Evolutionary conservation across 2,888 invertebrate species (phyloP), one percentile per base, ranked within the genome.

Genomic region (Cinara cedri): DNA sequence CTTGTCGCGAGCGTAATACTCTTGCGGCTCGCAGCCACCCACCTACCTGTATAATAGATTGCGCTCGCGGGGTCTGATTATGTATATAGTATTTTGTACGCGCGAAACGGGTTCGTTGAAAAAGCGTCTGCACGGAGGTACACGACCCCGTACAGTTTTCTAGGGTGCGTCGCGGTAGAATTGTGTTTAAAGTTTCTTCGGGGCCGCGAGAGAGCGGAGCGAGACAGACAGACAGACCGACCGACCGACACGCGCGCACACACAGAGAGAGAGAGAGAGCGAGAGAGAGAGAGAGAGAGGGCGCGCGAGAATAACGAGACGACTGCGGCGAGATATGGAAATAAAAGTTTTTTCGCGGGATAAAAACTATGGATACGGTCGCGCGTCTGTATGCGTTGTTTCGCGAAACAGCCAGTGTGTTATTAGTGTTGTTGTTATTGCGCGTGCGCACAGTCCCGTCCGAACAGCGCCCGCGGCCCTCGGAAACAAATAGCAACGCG

Each of bases 301-400:
- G 55, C 0, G 1, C 10, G 24, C 4, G 51, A 16, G 34, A 6
- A n/a, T n/a, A 26, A 1, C 42, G n/a, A 60, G 72, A 72, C 26
- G 57, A 46, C n/a, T 57, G 44, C n/a, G 24, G 42, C 11, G 8
- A 60, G 46, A 60, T 60, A 55, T 14, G 13, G 24, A 57, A 72
- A 60, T 72, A 72, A 72, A 60, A 72, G 49, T 62, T 72, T n/a
- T n/a, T 72, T 14, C 34, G 34, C 34, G 62, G 49, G 49, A 72
- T 57, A 24, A 24, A 46, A 72, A 72, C 57, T 60, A 60, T 57
- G 46, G n/a, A 46, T 42, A 63, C 0, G 4, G 9, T 54, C n/a
- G 19, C 19, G 21, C 46, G 46, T 46, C 19, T 19, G 14, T 14
- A 8, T 4, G 14, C 3, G 14, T 70, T 16, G 42, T 13, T 11